Percentiles rank a stretch among this genome's conserved stretches.
Conservation (phyloP, 2,113 vertebrate genomes). For the Malaclemys terrapin region DNA sequence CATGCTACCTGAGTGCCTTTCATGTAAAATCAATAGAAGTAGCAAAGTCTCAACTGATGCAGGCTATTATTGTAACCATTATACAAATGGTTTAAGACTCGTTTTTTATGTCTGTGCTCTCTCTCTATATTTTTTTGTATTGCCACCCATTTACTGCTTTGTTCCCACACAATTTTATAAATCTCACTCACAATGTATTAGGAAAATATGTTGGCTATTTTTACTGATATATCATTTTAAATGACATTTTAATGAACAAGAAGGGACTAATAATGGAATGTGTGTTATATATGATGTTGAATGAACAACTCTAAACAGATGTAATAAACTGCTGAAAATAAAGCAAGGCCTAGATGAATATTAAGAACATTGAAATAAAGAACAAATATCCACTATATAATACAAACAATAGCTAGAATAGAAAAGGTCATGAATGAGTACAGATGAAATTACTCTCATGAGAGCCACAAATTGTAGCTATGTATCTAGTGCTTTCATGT, state of each 20-base stretch:
- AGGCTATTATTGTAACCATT: neutral
- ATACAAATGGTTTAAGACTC: neutral
- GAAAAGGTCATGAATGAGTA: conserved; percentile 2
- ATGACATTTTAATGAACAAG: conserved; percentile 55
- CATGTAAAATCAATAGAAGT: neutral
- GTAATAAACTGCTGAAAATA: neutral
- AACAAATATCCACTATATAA: neutral
- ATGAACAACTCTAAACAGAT: conserved; percentile 4
- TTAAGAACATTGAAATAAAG: neutral
- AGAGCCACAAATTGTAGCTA: neutral
- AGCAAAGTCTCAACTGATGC: neutral
- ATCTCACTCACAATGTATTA: conserved; percentile 15
- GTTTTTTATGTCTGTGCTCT: neutral
- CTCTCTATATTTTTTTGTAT: neutral
- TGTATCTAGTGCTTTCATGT: conserved; percentile 14
- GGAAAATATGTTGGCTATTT: conserved; percentile 28
- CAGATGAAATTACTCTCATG: conserved; percentile 20
- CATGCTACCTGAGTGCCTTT: neutral
- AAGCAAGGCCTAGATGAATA: neutral
- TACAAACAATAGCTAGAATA: conserved; percentile 3
- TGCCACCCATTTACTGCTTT: neutral
- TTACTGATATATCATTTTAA: conserved; percentile 36
- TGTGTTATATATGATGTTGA: conserved; percentile 19
- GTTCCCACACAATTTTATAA: conserved; percentile 5
- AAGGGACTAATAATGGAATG: conserved; percentile 48